Evolutionary conservation across 2,113 vertebrate species (phyloP).

Genomic region (Sander vitreus): DNA sequence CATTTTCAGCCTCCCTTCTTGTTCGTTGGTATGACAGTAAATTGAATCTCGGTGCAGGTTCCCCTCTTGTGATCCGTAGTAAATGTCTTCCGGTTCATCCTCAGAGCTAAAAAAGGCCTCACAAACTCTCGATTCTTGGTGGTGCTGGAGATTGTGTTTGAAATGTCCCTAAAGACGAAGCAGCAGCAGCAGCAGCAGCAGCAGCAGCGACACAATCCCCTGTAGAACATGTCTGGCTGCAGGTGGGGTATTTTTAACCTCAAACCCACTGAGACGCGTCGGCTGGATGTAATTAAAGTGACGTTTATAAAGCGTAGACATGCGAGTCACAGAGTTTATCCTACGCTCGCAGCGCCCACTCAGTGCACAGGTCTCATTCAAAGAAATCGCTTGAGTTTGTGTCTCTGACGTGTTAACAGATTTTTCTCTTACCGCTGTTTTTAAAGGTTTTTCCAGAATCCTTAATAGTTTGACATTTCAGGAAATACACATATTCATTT

Average conservation of each 20-base stretch:
- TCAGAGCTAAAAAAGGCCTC: neutral
- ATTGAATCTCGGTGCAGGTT: constrained; percentile 3
- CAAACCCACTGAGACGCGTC: constrained; percentile 11
- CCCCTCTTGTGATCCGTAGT: neutral
- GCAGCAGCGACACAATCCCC: neutral
- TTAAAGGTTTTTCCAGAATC: neutral
- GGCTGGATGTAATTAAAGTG: constrained; percentile 56
- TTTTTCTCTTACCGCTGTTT: no score
- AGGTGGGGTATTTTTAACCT: constrained; percentile 55
- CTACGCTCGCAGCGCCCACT: neutral
- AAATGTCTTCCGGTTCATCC: neutral
- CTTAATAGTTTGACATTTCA: neutral
- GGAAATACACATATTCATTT: neutral
- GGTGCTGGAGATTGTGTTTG: neutral
- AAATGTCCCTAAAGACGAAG: constrained; percentile 9
- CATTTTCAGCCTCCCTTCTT: constrained; percentile 4
- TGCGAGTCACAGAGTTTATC: constrained; percentile 34
- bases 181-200: constrained; percentile 1
- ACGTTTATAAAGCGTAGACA: constrained; percentile 15
- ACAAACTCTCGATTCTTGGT: neutral
- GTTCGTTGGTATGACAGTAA: neutral
- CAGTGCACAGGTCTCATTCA: constrained; percentile 8
- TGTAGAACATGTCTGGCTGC: constrained; percentile 6
- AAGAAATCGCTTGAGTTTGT: neutral
- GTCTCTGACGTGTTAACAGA: neutral